A percentile compares a stretch with the other conserved stretches of the same genome.
phyloP scores from a whole-genome alignment of 2,113 vertebrate species.

The Myotis brandtii region DNA sequence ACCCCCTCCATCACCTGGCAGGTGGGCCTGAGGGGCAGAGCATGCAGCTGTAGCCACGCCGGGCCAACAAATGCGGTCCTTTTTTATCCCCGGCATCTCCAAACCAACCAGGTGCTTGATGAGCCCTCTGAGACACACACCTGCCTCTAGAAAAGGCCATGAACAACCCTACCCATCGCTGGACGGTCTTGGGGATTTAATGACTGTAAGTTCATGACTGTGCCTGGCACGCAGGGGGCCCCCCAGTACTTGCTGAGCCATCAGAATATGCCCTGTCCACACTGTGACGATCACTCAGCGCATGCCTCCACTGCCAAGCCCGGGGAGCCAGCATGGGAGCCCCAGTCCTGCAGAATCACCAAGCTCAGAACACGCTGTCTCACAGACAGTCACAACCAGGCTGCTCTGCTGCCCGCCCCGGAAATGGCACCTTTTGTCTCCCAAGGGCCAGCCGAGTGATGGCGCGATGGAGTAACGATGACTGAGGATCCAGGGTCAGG shows the following conservation, averaged over 20 bases:
- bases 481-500: accelerated
- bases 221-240: accelerated
- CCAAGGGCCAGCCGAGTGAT: background rate
- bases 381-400: no score
- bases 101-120: background rate
- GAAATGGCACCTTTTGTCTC: background rate
- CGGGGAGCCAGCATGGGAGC: accelerated
- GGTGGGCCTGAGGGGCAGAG: background rate
- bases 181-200: accelerated
- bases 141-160: background rate
- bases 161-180: accelerated
- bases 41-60: accelerated
- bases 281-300: accelerated
- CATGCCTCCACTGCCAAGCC: accelerated
- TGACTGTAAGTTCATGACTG: no score
- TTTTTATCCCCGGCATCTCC: background rate
- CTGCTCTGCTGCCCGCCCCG: accelerated
- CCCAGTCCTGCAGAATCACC: accelerated
- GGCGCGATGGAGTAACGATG: accelerated
- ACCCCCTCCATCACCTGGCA: background rate
- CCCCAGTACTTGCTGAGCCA: background rate
- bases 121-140: no score
- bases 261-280: accelerated
- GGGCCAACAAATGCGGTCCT: accelerated
- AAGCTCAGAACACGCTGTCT: background rate